phyloP scores from a whole-genome alignment of 2,113 vertebrate species.

The Erinaceus europaeus region DNA sequence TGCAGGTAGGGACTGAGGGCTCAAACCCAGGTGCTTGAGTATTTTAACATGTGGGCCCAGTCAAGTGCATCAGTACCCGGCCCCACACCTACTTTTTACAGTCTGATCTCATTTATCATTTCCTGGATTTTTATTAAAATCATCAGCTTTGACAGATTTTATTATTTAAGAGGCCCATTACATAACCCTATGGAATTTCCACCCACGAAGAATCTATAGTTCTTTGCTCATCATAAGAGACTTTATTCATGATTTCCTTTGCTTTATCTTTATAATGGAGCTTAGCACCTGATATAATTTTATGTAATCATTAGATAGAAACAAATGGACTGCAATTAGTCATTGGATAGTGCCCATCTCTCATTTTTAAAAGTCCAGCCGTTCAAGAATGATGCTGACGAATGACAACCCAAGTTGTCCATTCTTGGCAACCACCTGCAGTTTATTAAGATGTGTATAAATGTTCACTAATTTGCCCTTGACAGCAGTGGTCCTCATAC shows the following conservation, averaged over 20 bases:
- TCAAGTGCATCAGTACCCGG: no score
- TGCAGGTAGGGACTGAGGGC: no score
- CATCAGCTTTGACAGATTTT: conserved; percentile 16
- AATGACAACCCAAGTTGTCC: background rate
- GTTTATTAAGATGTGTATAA: background rate
- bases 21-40: no score
- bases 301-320: conserved; percentile 2
- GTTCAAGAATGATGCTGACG: background rate
- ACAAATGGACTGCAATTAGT: background rate
- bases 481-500: background rate
- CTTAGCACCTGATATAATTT: conserved; percentile 20
- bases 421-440: background rate
- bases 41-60: no score
- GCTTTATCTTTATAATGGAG: background rate
- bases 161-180: conserved; percentile 59
- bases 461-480: conserved; percentile 31
- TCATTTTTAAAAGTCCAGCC: background rate
- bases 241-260: conserved; percentile 17
- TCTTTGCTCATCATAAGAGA: conserved; percentile 38
- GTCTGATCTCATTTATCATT: conserved; percentile 35
- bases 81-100: conserved; percentile 35
- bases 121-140: conserved; percentile 40
- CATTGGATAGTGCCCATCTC: background rate
- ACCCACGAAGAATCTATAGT: conserved; percentile 7
- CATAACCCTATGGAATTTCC: background rate